Percentiles rank a stretch among this genome's conserved stretches.
Conservation (phyloP, 2,113 vertebrate species). For the Rhipidura dahli region DNA sequence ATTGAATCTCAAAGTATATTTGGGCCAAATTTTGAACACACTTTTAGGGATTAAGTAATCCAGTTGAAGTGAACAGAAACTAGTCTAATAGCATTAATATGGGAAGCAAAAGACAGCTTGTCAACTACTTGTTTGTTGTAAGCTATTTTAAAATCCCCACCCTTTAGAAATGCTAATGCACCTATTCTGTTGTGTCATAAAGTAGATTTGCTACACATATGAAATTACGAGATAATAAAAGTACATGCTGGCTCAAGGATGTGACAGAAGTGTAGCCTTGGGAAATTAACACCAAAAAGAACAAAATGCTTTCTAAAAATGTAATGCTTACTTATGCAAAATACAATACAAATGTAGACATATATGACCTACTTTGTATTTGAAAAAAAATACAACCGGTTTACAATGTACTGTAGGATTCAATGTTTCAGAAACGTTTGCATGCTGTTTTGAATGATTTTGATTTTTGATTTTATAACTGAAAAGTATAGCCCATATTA, state of each 20-base stretch:
- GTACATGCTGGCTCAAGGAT: background rate
- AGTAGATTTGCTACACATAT: background rate
- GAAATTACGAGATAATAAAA: background rate
- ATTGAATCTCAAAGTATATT: background rate
- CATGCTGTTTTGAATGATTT: background rate
- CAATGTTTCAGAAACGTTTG: background rate
- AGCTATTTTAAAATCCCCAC: background rate
- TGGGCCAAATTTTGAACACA: background rate
- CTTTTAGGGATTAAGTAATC: background rate
- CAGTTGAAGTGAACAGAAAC: background rate
- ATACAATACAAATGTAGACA: background rate
- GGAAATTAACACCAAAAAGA: background rate
- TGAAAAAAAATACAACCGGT: background rate
- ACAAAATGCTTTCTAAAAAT: background rate
- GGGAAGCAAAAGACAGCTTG: background rate
- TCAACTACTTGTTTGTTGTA: background rate
- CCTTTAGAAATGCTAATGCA: background rate
- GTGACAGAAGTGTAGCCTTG: background rate
- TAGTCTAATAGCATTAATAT: background rate
- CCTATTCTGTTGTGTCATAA: background rate
- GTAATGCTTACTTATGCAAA: background rate
- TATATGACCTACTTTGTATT: background rate
- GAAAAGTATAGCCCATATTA: background rate
- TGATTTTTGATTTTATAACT: background rate
- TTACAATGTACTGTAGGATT: background rate